Evolutionary conservation across 2,113 vertebrate species (phyloP), one percentile per base, ranked within the genome.

Genomic region (Xerus inauris): DNA sequence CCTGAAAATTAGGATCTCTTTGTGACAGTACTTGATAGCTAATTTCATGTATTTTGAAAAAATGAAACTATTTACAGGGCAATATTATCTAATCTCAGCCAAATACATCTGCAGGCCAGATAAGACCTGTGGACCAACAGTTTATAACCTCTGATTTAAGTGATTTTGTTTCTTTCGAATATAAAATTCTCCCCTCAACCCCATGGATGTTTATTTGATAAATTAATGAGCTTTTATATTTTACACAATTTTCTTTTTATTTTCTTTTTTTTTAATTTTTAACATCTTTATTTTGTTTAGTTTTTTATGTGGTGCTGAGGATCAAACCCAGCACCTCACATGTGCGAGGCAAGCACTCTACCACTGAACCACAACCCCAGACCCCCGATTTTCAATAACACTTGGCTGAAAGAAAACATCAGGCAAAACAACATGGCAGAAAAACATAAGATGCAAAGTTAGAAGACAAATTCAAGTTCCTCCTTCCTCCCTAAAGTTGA

Each of bases 121-220:
- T 67, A 47, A 62, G 12, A 69, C 7, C 35, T 89, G 24, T 24
- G 28, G 7, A n/a, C 13, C 62, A 77, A 67, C 42, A 80, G 38
- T 92, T 91, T 69, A 24, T n/a, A 83, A 77, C 10, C 17, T 87
- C 57, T 7, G 59, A 62, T 30, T 64, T 67, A 67, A 47, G 16
- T 30, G 2, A 80, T 38, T 67, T 76, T 71, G 40, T 57, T 77
- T 64, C 64, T 67, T 95, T 62, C 59, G 65, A 57, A 54, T 83
- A 49, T 45, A 54, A 91, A 90, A 77, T 80, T 82, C 59, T 88
- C 42, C 71, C 71, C 42, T 69, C 62, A 54, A 54, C 51, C 17
- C 51, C 80, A 49, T 91, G 35, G 26, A n/a, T 71, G 38, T 38
- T 92, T 92, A 22, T 67, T 97, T 94, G 69, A 73, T 64, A 91